These are phyloP conservation scores for Thunnus albacares DNA, from an alignment of 2,797 vertebrate species.

Conservation along the genomic window DNA sequence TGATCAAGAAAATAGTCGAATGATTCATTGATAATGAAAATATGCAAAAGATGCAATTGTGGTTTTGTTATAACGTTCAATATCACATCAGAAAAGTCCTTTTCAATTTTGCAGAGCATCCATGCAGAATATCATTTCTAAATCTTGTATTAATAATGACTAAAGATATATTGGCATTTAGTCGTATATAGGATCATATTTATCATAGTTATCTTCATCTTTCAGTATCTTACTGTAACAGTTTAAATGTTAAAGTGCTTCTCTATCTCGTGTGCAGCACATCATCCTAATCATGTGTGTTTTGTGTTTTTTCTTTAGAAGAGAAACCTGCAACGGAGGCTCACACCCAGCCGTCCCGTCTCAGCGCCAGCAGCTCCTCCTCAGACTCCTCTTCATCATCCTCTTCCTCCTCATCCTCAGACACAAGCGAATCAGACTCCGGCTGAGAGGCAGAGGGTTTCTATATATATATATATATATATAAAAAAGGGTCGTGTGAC, in stretches of 20 bases:
- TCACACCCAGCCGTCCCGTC: constrained; percentile 87
- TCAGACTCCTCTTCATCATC: constrained; percentile 93
- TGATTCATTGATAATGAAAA: too few species aligned
- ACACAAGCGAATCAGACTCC: constrained; percentile 95
- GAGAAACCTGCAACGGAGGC: constrained; percentile 87
- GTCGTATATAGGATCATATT: not conserved
- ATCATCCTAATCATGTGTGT: not conserved
- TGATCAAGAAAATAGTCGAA: too few species aligned
- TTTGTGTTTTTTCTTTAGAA: constrained; percentile 71
- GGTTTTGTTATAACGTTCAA: too few species aligned
- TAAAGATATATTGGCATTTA: too few species aligned
- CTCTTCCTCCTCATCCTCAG: constrained; percentile 93
- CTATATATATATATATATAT: not conserved
- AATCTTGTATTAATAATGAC: too few species aligned
- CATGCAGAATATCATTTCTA: too few species aligned
- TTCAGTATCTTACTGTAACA: too few species aligned
- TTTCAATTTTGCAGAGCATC: too few species aligned
- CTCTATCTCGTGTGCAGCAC: not conserved
- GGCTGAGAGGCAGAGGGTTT: constrained; percentile 68
- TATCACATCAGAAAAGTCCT: too few species aligned
- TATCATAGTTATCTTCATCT: too few species aligned
- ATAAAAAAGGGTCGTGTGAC: not conserved
- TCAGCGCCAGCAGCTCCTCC: constrained; percentile 94
- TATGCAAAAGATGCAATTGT: too few species aligned
- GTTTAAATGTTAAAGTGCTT: too few species aligned